Evolutionary conservation across 1,140 invertebrate genomes (phyloP).

Genomic region (Microplitis demolitor): DNA sequence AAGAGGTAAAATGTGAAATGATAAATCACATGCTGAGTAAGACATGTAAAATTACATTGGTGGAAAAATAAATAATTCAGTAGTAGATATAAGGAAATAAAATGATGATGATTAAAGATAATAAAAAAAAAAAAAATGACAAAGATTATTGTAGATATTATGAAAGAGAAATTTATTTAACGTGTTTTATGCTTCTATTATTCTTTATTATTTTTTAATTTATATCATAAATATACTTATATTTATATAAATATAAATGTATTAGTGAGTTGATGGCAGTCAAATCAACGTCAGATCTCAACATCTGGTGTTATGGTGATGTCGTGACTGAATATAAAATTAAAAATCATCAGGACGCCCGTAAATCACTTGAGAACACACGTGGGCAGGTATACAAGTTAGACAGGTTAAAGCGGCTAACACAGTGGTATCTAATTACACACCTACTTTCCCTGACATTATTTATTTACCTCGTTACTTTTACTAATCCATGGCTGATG

Average conservation of each 20-base stretch:
- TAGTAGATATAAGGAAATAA: neutral
- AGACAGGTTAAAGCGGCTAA: conserved; percentile 15
- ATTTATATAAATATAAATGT: neutral
- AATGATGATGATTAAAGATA: neutral
- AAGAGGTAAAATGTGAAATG: no score
- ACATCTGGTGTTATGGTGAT: conserved; percentile 1
- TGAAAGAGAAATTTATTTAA: conserved; percentile 2
- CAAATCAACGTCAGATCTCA: conserved; percentile 11
- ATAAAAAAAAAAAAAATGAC: neutral
- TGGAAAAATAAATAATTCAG: no score
- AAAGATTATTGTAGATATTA: neutral
- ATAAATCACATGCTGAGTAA: no score
- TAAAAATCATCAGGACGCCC: conserved; percentile 6
- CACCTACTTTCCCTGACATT: conserved; percentile 28
- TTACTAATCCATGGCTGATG: neutral
- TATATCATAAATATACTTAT: neutral
- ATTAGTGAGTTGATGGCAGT: neutral
- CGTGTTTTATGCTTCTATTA: neutral
- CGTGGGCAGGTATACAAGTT: neutral
- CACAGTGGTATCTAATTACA: conserved; percentile 29
- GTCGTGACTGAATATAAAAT: neutral
- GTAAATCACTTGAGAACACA: conserved; percentile 16
- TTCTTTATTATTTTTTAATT: no score
- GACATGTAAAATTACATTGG: no score
- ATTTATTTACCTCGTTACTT: conserved; percentile 29